These are phyloP conservation scores for Mystacides longicornis DNA, from an alignment of 2,888 invertebrate species.

Conservation along the genomic window DNA sequence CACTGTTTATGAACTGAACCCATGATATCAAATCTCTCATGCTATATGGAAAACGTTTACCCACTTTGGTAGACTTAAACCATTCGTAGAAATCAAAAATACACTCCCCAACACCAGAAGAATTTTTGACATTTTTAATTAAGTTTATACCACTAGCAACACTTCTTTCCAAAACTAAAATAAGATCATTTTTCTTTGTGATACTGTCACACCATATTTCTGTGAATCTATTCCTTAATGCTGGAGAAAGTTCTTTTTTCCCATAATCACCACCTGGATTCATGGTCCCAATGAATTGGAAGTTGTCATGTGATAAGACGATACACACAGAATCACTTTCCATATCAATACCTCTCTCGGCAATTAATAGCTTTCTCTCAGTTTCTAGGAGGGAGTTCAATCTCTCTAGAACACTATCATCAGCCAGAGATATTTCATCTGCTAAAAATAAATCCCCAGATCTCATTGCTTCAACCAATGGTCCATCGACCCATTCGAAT, in stretches of 20 bases:
- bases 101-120: conserved; percentile 55
- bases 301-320: conserved; percentile 63
- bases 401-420: conserved; percentile 95
- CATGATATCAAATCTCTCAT: conserved; percentile 89
- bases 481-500: conserved; percentile 98
- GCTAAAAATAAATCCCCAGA: conserved; percentile 84
- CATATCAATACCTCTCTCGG: conserved; percentile 76
- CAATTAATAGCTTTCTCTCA: conserved; percentile 80
- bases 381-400: conserved; percentile 93
- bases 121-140: conserved; percentile 44
- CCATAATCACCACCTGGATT: conserved; percentile 99
- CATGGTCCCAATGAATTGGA: conserved; percentile 96
- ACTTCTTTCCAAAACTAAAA: conserved; percentile 76
- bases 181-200: conserved; percentile 63
- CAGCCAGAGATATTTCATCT: conserved; percentile 98
- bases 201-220: conserved; percentile 96
- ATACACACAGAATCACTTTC: conserved; percentile 51
- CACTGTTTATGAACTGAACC: conserved; percentile 80
- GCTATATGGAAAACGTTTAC: conserved; percentile 74
- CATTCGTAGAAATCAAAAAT: conserved; percentile 77
- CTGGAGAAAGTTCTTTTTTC: conserved; percentile 97
- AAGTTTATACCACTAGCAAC: conserved; percentile 50
- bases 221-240: conserved; percentile 93
- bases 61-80: conserved; percentile 64
- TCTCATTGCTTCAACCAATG: conserved; percentile 85